These are phyloP conservation scores for Xestia xanthographa DNA, from an alignment of 2,888 invertebrate genomes.

Conservation along the genomic window DNA sequence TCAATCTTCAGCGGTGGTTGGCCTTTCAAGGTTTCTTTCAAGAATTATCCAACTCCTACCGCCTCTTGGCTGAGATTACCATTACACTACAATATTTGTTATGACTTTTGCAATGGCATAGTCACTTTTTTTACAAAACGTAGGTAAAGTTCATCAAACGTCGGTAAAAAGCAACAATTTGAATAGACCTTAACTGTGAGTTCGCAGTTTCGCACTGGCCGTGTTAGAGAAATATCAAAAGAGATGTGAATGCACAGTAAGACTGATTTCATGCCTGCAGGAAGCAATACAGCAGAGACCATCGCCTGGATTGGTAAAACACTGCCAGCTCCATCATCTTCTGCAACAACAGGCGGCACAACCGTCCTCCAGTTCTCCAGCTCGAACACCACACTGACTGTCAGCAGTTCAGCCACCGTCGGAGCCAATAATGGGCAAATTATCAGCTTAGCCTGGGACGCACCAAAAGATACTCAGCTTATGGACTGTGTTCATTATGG, in stretches of 20 bases:
- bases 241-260: too few relatives aligned
- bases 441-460: conserved; percentile 31
- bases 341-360: background rate
- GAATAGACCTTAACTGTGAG: too few relatives aligned
- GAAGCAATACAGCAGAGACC: conserved; percentile 26
- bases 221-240: background rate
- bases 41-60: background rate
- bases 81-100: background rate
- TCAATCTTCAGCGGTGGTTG: background rate
- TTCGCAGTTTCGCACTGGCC: background rate
- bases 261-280: conserved; percentile 4
- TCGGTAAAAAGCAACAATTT: background rate
- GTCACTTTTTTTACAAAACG: background rate
- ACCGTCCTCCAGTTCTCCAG: conserved; percentile 14
- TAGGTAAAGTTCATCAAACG: too few relatives aligned
- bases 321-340: background rate
- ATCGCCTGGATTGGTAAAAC: conserved; percentile 34
- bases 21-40: background rate
- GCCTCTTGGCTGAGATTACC: too few relatives aligned
- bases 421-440: conserved; percentile 31
- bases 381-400: conserved; percentile 1
- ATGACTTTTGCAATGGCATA: too few relatives aligned
- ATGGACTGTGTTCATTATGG: conserved; percentile 43
- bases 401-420: background rate
- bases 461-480: conserved; percentile 20